Evolutionary conservation across 1,140 invertebrate species (phyloP).

Genomic region (Vollenhovia emeryi): DNA sequence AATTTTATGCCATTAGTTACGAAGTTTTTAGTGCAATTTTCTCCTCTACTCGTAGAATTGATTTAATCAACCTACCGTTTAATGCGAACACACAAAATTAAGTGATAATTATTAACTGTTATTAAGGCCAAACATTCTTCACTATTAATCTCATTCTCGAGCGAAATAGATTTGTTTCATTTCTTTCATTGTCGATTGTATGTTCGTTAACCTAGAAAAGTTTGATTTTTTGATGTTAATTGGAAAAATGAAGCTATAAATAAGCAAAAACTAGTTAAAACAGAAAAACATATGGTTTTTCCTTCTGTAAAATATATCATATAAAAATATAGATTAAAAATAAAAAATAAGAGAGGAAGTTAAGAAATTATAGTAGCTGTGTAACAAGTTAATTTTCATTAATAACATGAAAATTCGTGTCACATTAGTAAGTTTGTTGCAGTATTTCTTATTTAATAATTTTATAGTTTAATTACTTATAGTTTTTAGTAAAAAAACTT

Average conservation of each 20-base stretch:
- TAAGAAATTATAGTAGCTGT: neutral
- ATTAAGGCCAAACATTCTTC: conserved; percentile 2
- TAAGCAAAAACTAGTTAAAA: neutral
- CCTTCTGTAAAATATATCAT: no score
- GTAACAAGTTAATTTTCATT: conserved; percentile 4
- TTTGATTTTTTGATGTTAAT: neutral
- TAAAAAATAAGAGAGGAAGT: neutral
- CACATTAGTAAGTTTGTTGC: neutral
- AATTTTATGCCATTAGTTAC: neutral
- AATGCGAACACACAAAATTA: neutral
- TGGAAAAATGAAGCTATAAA: conserved; percentile 6
- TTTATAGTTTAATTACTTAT: neutral
- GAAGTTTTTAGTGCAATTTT: neutral
- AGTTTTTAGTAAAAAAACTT: neutral
- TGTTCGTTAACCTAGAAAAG: conserved; percentile 23
- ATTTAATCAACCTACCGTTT: conserved; percentile 15
- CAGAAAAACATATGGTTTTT: neutral
- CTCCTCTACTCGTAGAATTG: neutral
- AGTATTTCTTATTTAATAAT: neutral
- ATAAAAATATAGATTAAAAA: no score
- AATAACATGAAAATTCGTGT: conserved; percentile 1
- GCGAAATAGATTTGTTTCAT: conserved; percentile 16
- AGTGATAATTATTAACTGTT: conserved; percentile 26
- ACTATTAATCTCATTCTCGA: neutral
- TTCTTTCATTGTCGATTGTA: neutral